Evolutionary conservation across 2,797 vertebrate genomes (phyloP).

Genomic region (Sebastes iracundus): DNA sequence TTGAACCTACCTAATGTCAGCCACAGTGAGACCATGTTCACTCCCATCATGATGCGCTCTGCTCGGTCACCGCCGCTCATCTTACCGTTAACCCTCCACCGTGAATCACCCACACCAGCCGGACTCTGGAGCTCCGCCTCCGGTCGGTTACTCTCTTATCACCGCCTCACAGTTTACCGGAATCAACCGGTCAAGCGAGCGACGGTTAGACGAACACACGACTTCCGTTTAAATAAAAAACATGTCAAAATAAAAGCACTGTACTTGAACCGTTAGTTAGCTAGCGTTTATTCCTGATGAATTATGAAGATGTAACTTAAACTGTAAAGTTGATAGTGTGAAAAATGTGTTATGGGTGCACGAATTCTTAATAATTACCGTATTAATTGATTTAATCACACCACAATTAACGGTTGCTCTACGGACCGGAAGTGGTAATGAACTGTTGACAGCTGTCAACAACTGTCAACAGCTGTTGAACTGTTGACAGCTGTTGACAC

Average conservation of each 20-base stretch:
- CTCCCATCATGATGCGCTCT: background rate
- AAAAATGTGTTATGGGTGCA: background rate
- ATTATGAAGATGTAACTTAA: background rate
- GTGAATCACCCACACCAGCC: background rate
- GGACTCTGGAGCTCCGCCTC: conserved; percentile 16
- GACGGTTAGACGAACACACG: accelerated
- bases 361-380: background rate
- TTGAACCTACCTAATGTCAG: conserved; percentile 50
- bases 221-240: background rate
- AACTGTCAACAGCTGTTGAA: too few species aligned
- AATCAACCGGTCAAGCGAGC: background rate
- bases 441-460: background rate
- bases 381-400: background rate
- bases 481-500: too few species aligned
- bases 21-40: conserved; percentile 23
- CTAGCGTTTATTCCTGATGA: too few species aligned
- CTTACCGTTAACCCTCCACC: background rate
- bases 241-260: background rate
- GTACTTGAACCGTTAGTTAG: too few species aligned
- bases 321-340: background rate
- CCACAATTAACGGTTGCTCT: too few species aligned
- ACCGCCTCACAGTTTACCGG: conserved; percentile 32
- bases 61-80: background rate
- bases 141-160: background rate
- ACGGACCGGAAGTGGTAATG: background rate